Conservation (phyloP, 2,888 invertebrate species). For the Carcina quercana region DNA sequence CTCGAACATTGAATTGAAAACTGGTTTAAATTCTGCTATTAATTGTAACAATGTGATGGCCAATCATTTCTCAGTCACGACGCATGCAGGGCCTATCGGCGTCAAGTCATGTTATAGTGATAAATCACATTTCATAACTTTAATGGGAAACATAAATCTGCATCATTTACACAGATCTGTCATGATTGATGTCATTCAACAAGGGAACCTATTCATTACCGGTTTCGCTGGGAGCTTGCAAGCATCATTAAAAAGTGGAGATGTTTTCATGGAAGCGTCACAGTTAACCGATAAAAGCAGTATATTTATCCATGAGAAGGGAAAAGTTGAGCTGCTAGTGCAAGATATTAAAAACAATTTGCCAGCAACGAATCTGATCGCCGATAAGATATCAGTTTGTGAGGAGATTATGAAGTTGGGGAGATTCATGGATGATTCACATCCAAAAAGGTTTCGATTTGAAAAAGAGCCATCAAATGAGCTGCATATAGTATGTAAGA, state of each 20-base stretch:
- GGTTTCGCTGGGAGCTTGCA: constrained; percentile 60
- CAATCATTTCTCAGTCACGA: constrained; percentile 43
- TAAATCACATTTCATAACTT: constrained; percentile 60
- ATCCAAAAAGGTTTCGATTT: constrained; percentile 61
- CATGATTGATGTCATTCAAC: constrained; percentile 61
- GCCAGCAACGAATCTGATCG: constrained; percentile 64
- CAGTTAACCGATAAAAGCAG: constrained; percentile 60
- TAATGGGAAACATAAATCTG: constrained; percentile 58
- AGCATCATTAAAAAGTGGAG: constrained; percentile 63
- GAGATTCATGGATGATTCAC: constrained; percentile 63
- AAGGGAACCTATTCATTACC: constrained; percentile 59
- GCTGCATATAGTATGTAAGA: constrained; percentile 66
- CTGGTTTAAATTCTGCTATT: constrained; percentile 50
- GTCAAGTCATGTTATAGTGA: constrained; percentile 67
- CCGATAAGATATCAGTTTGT: constrained; percentile 63
- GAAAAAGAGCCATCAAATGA: constrained; percentile 58
- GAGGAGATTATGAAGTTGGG: constrained; percentile 60
- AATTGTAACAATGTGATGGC: constrained; percentile 63
- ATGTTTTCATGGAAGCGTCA: constrained; percentile 61
- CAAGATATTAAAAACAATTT: constrained; percentile 56
- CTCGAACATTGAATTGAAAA: constrained; percentile 53
- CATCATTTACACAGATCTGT: constrained; percentile 56
- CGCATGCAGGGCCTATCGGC: constrained; percentile 55
- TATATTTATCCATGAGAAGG: constrained; percentile 69
- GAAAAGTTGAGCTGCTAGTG: constrained; percentile 60